Evolutionary conservation across 2,888 invertebrate genomes (phyloP), one percentile per base, ranked within the genome.

Genomic region (Aelia acuminata): DNA sequence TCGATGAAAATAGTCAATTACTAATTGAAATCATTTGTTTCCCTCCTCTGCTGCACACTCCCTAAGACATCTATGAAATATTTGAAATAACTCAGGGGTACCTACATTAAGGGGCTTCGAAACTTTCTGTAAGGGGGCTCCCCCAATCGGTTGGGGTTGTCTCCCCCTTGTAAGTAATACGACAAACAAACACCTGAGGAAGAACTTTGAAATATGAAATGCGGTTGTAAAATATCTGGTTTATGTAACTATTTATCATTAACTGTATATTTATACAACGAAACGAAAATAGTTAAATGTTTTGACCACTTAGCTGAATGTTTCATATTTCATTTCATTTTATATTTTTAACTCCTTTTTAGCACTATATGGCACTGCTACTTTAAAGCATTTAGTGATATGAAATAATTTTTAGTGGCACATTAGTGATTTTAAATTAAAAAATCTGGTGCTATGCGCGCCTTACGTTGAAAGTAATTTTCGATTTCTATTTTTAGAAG

Each of bases 171-270:
- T 80, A 80, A 80, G 80, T 80, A 80, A 80, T 43, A 80, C 43
- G 39, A 47, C 80, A 39, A 43, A 80, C 80, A 80, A 80, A 80
- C 80, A 80, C 80, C 80, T 39, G 80, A 80, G 80, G 80, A 80
- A 80, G 80, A 80, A 80, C 35, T 70, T 70, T 70, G 63, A 70
- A 70, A 70, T 70, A 70, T 70, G 63, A 35, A 35, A 31, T 35
- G n/a, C 11, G n/a, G 63, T 35, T 70, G 20, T 70, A 70, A 70
- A 35, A 70, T 35, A 26, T 13, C n/a, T n/a, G n/a, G n/a, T n/a
- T n/a, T n/a, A n/a, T n/a, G n/a, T n/a, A n/a, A 63, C 63, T 26
- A 31, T 31, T 63, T 63, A 31, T 1, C 10, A 13, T 57, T 57
- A 10, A 63, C 15, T 13, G 63, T 31, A 2, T 63, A 20, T 31